Conservation (phyloP, 2,888 invertebrate genomes). For the Mongoloraphidia duomilia region DNA sequence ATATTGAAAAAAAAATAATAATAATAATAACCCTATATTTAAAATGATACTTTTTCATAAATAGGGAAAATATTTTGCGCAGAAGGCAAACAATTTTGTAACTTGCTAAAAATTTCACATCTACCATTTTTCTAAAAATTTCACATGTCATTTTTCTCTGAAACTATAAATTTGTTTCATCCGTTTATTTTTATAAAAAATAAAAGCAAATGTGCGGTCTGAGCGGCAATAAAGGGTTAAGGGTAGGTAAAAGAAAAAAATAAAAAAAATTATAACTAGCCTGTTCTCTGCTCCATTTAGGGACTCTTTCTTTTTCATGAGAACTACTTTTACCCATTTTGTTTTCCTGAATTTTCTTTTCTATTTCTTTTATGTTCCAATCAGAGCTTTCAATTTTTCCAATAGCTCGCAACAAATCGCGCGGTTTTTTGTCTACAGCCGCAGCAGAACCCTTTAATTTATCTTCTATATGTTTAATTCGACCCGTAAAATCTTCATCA, state of each 20-base stretch:
- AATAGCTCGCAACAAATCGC: conserved; percentile 72
- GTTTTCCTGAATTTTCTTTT: conserved; percentile 73
- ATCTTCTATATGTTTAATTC: conserved; percentile 63
- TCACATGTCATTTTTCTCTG: too few relatives aligned
- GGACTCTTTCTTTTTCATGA: conserved; percentile 60
- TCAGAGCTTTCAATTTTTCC: conserved; percentile 80
- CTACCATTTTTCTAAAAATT: too few relatives aligned
- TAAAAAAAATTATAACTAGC: conserved; percentile 22
- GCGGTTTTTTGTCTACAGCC: conserved; percentile 60
- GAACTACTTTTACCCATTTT: conserved; percentile 47
- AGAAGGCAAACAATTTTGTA: too few relatives aligned
- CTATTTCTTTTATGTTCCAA: conserved; percentile 84
- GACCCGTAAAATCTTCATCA: conserved; percentile 43
- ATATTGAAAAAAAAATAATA: not conserved
- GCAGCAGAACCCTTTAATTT: conserved; percentile 46
- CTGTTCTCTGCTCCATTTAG: conserved; percentile 83
- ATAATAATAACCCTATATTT: conserved; percentile 5
- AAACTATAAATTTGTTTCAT: too few relatives aligned
- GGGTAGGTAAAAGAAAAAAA: not conserved
- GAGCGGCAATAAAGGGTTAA: not conserved
- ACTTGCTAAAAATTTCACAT: too few relatives aligned
- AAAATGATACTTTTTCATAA: not conserved
- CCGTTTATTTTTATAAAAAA: too few relatives aligned
- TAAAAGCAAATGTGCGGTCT: too few relatives aligned
- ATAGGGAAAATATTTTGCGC: too few relatives aligned